Evolutionary conservation across 1,140 invertebrate genomes (phyloP), one percentile per base, ranked within the genome.

Genomic region (Drosophila lini): DNA sequence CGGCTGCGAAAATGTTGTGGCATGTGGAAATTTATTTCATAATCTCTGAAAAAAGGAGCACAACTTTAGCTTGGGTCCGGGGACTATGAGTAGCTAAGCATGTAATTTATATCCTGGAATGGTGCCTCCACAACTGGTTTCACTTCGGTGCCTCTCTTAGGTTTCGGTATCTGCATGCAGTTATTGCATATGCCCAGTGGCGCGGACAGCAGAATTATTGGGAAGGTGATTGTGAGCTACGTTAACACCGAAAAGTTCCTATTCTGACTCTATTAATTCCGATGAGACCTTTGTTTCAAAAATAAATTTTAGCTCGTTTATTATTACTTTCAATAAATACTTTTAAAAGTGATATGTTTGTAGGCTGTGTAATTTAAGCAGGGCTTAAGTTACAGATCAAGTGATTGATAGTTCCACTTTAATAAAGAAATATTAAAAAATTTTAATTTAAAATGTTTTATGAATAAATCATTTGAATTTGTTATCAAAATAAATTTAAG

Each of bases 11-110:
- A 89, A 79, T 89, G 77, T 84, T 89, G 78, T 84, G 80, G 82
- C 82, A 86, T 85, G 78, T 85, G 79, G 67, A 89, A 89, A 89
- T 89, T 89, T 89, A 89, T 89, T 89, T 89, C 84, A 89, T 89
- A 78, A 78, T 78, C 75, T 78, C 36, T 64, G 50, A 34, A 28
- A 78, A 57, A 50, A 38, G 40, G 60, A 38, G 45, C 41, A 67
- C 45, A 69, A 79, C 41, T 73, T 78, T 73, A 2, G 50, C 50
- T 19, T 34, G 34, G 68, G 47, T 5, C 38, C 34, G 38, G 69
- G 41, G 58, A 56, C 64, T 50, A 44, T 44, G 74, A 70, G 74
- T 68, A 61, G 74, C 74, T 71, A 78, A 78, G 75, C 58, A 78
- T 78, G 75, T 78, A 71, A 78, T 78, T 78, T 78, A 78, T 78